These are phyloP conservation scores for Stictonetta naevosa DNA, from an alignment of 2,113 vertebrate genomes.

Conservation along the genomic window DNA sequence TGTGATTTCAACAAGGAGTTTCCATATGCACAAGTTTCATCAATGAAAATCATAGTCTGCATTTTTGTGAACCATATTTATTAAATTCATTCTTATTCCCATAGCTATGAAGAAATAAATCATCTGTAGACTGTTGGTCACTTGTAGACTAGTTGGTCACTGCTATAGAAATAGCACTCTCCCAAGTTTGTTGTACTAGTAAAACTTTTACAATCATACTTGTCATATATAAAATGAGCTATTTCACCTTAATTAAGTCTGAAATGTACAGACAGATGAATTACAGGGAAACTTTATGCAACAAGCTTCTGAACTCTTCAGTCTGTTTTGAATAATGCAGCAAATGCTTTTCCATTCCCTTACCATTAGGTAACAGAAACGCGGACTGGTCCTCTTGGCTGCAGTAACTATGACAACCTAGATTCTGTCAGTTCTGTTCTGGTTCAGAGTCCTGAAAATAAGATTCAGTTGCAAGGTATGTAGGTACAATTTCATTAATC, in stretches of 20 bases:
- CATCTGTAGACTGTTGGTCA: background rate
- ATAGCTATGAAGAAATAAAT: background rate
- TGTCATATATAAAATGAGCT: background rate
- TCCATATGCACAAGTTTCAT: accelerated
- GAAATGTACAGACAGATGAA: background rate
- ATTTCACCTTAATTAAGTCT: background rate
- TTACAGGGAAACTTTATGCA: background rate
- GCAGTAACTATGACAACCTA: slow-evolving; percentile 99
- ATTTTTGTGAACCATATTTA: accelerated
- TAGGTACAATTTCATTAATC: slow-evolving; percentile 58
- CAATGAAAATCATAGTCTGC: background rate
- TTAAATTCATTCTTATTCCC: background rate
- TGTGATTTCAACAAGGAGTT: background rate
- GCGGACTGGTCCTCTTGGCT: slow-evolving; percentile 95
- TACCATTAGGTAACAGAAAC: slow-evolving; percentile 93
- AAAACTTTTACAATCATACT: background rate
- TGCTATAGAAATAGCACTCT: background rate
- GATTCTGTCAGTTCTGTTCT: slow-evolving; percentile 98
- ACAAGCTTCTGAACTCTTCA: background rate
- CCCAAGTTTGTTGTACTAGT: background rate
- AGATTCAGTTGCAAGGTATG: slow-evolving; percentile 97
- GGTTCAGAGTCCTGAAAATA: slow-evolving; percentile 98
- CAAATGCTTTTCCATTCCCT: slow-evolving; percentile 34
- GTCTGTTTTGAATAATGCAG: slow-evolving; percentile 37
- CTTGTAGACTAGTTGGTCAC: background rate